Evolutionary conservation across 2,113 vertebrate genomes (phyloP), one percentile per base, ranked within the genome.

Genomic region (Oreocharis arfaki): DNA sequence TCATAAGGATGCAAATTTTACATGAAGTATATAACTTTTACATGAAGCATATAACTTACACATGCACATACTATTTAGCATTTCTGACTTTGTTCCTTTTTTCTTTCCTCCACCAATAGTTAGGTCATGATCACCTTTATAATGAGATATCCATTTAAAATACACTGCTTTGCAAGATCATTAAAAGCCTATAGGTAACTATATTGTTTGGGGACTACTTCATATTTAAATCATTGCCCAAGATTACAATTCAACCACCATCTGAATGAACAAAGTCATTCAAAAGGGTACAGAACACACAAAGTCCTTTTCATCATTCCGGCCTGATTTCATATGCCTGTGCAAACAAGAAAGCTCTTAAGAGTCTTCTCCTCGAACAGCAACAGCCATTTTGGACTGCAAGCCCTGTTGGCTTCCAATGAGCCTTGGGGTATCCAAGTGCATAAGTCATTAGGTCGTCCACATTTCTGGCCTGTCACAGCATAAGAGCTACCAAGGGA

Each of bases 221-320:
- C 53, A 83, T 85, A 93, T 90, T 95, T 92, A 92, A 97, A 95
- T 87, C 44, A 63, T 39, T 26, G 26, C 56, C 28, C 30, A 55
- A 84, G 37, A 84, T 60, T 33, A 88, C 75, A 93, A 88, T 91
- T 70, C 76, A 92, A 41, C 47, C 73, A 84, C 73, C 88, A 81
- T 30, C 35, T 53, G 73, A 92, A 84, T 4, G 68, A 96, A 93
- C 90, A 90, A 89, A 94, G 85, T 64, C 67, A 84, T 92, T 92
- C 83, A 88, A 37, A 81, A 0, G 49, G 17, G 14, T 75, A 70
- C 60, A 78, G 83, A 73, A 75, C 27, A 61, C 24, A 91, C 87
- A 73, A 73, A 91, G 55, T 73, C 77, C 69, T 77, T 80, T 63
- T 13, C 86, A 64, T 87, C 83, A 92, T 64, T 84, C 60, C 2